phyloP scores from a whole-genome alignment of 2,888 invertebrate genomes.

The Rhingia rostrata region DNA sequence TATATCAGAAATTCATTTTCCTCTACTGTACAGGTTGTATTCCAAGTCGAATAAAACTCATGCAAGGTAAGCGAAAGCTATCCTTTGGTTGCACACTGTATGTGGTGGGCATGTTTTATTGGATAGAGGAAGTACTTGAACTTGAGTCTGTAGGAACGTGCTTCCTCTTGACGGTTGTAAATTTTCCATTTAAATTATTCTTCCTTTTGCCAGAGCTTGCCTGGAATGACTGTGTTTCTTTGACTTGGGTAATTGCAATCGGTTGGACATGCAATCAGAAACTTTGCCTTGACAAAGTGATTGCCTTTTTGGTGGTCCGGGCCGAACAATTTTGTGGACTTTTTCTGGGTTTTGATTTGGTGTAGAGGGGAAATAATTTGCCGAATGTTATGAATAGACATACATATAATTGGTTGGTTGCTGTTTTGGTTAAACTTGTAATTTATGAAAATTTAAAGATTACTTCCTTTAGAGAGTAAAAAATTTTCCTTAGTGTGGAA shows the following conservation, averaged over 20 bases:
- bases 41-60: neutral
- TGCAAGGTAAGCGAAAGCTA: neutral
- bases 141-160: conserved; percentile 10
- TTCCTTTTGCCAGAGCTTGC: neutral
- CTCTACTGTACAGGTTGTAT: neutral
- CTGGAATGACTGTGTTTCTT: neutral
- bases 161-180: neutral
- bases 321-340: neutral
- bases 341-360: neutral
- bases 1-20: neutral
- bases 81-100: neutral
- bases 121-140: conserved; percentile 17
- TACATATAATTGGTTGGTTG: too few species aligned
- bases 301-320: neutral
- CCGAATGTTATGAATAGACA: neutral
- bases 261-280: neutral
- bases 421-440: too few species aligned
- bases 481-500: too few species aligned
- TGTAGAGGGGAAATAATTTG: neutral
- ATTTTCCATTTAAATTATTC: neutral
- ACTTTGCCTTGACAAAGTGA: neutral
- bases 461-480: too few species aligned
- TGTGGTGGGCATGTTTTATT: neutral
- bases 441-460: too few species aligned
- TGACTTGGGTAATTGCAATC: conserved; percentile 9